A percentile compares a stretch with the other conserved stretches of the same genome.
Evolutionary conservation across 1,140 invertebrate species (phyloP).

Genomic region (Tetramorium alpestre): DNA sequence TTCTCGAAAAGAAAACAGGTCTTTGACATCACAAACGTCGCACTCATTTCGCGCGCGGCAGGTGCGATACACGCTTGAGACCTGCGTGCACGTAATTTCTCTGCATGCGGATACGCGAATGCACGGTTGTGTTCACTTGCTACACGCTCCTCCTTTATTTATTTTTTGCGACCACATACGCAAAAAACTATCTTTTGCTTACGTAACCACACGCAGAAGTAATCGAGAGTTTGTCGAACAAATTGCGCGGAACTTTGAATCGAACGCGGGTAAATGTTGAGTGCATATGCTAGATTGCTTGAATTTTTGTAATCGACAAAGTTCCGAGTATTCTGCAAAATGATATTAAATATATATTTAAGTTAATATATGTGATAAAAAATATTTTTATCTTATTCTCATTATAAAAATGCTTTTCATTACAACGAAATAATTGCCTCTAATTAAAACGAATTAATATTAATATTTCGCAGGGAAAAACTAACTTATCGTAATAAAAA

Average conservation of each 20-base stretch:
- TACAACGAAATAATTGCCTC: background rate
- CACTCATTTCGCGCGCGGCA: slow-evolving; percentile 60
- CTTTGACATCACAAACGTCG: slow-evolving; percentile 42
- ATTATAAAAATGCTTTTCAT: background rate
- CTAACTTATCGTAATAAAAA: background rate
- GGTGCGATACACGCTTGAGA: slow-evolving; percentile 57
- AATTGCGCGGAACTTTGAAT: slow-evolving; percentile 33
- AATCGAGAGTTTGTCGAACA: slow-evolving; percentile 32
- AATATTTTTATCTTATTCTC: background rate
- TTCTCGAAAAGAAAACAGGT: slow-evolving; percentile 45
- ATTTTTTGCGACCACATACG: slow-evolving; percentile 33
- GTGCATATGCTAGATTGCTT: background rate
- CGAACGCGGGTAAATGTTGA: background rate
- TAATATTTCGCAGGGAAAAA: background rate
- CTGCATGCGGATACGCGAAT: slow-evolving; percentile 34
- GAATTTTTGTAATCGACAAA: slow-evolving; percentile 28
- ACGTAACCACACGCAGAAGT: slow-evolving; percentile 49
- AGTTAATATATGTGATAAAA: background rate
- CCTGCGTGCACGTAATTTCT: slow-evolving; percentile 70
- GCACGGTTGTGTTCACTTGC: slow-evolving; percentile 28
- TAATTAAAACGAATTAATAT: background rate
- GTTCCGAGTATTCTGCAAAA: background rate
- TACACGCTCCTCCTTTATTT: slow-evolving; percentile 40
- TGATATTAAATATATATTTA: background rate
- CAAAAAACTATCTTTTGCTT: slow-evolving; percentile 32